phyloP scores from a whole-genome alignment of 1,140 invertebrate genomes.

The Drosophila tsacasi region DNA sequence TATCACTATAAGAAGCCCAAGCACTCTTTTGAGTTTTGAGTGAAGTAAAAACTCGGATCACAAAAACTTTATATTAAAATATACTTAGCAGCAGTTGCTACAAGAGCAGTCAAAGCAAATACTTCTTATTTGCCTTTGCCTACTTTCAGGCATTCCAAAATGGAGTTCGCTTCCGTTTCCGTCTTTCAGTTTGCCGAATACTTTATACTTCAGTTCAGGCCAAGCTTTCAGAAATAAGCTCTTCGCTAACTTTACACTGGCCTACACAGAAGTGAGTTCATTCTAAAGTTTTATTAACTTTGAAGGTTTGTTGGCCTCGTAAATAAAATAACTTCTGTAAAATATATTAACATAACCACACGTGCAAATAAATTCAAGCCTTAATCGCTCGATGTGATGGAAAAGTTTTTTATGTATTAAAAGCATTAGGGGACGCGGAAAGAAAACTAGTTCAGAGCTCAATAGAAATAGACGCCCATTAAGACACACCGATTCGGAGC shows the following conservation, averaged over 20 bases:
- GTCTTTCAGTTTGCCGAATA: slow-evolving; percentile 25
- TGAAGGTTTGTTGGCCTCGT: slow-evolving; percentile 3
- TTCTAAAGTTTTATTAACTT: background rate
- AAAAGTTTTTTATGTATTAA: slow-evolving; percentile 19
- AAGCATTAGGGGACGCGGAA: slow-evolving; percentile 24
- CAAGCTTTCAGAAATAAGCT: slow-evolving; percentile 15
- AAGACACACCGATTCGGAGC: slow-evolving; percentile 30
- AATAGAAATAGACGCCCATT: slow-evolving; percentile 25
- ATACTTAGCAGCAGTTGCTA: slow-evolving; percentile 62
- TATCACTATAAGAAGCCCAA: slow-evolving; percentile 71
- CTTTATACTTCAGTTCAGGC: background rate
- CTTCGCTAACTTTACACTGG: slow-evolving; percentile 35
- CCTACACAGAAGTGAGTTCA: background rate
- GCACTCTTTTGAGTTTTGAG: slow-evolving; percentile 25
- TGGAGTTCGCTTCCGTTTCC: slow-evolving; percentile 39
- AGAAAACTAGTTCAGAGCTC: slow-evolving; percentile 72
- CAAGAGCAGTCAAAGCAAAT: slow-evolving; percentile 48
- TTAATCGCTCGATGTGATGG: slow-evolving; percentile 9
- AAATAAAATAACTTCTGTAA: slow-evolving; percentile 16
- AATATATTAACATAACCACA: slow-evolving; percentile 26
- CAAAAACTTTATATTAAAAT: slow-evolving; percentile 37
- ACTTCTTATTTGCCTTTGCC: slow-evolving; percentile 18
- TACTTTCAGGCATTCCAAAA: slow-evolving; percentile 30
- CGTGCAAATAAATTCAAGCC: slow-evolving; percentile 18
- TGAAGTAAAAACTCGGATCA: background rate